These are phyloP conservation scores for Pagetopsis macropterus DNA, from an alignment of 2,797 vertebrate genomes.

Conservation along the genomic window DNA sequence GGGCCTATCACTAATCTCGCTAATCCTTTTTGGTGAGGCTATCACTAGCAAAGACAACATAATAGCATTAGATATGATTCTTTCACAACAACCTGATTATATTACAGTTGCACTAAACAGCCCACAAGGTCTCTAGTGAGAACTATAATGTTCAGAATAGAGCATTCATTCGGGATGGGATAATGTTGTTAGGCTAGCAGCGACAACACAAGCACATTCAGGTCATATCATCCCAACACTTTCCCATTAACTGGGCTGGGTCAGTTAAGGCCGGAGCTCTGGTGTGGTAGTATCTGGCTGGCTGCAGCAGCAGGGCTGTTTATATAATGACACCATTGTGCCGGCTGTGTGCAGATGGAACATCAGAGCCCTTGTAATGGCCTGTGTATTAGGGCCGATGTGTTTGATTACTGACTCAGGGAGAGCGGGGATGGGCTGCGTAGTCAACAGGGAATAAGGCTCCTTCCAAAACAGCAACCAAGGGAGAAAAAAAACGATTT, in stretches of 20 bases:
- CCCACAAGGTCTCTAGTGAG: slow-evolving; percentile 40
- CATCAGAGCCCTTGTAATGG: slow-evolving; percentile 85
- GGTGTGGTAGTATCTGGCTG: slow-evolving; percentile 68
- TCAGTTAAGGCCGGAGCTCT: slow-evolving; percentile 72
- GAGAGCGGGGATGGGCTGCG: slow-evolving; percentile 76
- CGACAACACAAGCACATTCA: slow-evolving; percentile 64
- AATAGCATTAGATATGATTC: slow-evolving; percentile 78
- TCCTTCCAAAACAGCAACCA: slow-evolving; percentile 75
- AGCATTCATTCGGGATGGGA: slow-evolving; percentile 58
- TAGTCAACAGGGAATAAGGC: slow-evolving; percentile 78
- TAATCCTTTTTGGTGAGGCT: slow-evolving; percentile 74
- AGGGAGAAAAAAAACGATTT: slow-evolving; percentile 67
- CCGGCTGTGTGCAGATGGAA: slow-evolving; percentile 81
- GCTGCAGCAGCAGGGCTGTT: slow-evolving; percentile 76
- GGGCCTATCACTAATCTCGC: slow-evolving; percentile 72
- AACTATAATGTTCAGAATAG: slow-evolving; percentile 55
- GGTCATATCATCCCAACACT: slow-evolving; percentile 74
- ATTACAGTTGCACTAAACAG: slow-evolving; percentile 69
- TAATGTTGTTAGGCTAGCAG: slow-evolving; percentile 64
- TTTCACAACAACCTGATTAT: slow-evolving; percentile 71
- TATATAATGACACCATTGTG: slow-evolving; percentile 84
- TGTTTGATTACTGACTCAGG: slow-evolving; percentile 85
- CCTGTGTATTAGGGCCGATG: slow-evolving; percentile 83
- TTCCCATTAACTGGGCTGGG: slow-evolving; percentile 72
- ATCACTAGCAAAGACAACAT: slow-evolving; percentile 63